phyloP scores from a whole-genome alignment of 2,888 invertebrate species.

The Matsumyia berberina region DNA sequence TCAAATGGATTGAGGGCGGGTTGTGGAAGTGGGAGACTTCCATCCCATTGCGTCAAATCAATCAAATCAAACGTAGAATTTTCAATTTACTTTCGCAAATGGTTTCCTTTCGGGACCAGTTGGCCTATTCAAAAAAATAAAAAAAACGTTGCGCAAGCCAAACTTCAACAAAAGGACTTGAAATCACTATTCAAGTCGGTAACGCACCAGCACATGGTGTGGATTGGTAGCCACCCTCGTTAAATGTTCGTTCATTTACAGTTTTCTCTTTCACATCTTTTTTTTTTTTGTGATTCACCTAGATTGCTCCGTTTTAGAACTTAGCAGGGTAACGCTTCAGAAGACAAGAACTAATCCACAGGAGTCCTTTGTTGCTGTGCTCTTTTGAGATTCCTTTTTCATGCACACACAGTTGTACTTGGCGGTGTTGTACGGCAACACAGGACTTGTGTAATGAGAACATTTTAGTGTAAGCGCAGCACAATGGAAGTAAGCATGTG shows the following conservation, averaged over 20 bases:
- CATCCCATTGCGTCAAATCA: slow-evolving; percentile 68
- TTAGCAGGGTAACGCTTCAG: slow-evolving; percentile 73
- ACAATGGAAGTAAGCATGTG: slow-evolving; percentile 78
- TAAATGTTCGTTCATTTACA: slow-evolving; percentile 62
- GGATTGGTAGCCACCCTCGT: slow-evolving; percentile 72
- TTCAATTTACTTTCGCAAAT: slow-evolving; percentile 49
- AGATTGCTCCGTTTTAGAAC: slow-evolving; percentile 74
- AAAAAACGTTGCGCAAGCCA: slow-evolving; percentile 31
- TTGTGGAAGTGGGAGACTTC: slow-evolving; percentile 11
- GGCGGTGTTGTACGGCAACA: slow-evolving; percentile 12
- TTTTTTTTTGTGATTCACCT: slow-evolving; percentile 54
- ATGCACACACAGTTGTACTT: slow-evolving; percentile 22
- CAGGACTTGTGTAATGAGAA: slow-evolving; percentile 71
- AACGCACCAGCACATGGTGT: slow-evolving; percentile 65
- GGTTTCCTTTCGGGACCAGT: slow-evolving; percentile 59
- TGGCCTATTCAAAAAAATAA: slow-evolving; percentile 37
- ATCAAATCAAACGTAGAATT: slow-evolving; percentile 59
- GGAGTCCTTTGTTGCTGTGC: slow-evolving; percentile 70
- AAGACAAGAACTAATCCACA: slow-evolving; percentile 74
- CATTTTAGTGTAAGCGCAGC: slow-evolving; percentile 74
- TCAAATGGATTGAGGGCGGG: not conserved
- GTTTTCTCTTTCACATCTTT: slow-evolving; percentile 16
- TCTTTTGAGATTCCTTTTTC: slow-evolving; percentile 60
- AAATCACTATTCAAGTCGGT: slow-evolving; percentile 61
- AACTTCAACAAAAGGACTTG: slow-evolving; percentile 60